phyloP scores from a whole-genome alignment of 2,888 invertebrate genomes.

The Leucophenga montana region DNA sequence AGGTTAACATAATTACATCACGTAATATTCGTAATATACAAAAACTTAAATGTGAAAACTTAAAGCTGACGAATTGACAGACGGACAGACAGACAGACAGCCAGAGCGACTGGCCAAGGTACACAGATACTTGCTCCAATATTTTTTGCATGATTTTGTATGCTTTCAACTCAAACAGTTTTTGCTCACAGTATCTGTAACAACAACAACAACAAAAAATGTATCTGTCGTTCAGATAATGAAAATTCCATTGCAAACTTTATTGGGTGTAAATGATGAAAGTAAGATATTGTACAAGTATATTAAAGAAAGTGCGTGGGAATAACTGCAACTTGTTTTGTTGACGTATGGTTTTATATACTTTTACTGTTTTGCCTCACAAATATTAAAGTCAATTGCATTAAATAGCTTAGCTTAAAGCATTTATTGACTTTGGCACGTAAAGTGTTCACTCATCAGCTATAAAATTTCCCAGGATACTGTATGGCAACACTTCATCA shows the following conservation, averaged over 20 bases:
- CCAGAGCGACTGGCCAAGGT: slow-evolving; percentile 16
- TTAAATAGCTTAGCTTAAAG: slow-evolving; percentile 5
- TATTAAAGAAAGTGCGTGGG: slow-evolving; percentile 50
- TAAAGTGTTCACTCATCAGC: slow-evolving; percentile 8
- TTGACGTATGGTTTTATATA: background rate
- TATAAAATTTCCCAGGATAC: slow-evolving; percentile 13
- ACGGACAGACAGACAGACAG: slow-evolving; percentile 36
- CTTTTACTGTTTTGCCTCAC: background rate
- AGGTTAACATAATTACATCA: slow-evolving; percentile 54
- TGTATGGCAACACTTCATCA: background rate
- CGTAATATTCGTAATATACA: slow-evolving; percentile 67
- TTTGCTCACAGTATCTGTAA: too few species aligned
- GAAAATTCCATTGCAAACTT: background rate
- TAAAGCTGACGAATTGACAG: slow-evolving; percentile 31
- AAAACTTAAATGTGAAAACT: slow-evolving; percentile 51
- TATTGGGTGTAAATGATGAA: background rate
- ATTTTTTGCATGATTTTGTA: slow-evolving; percentile 33
- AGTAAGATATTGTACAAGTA: background rate
- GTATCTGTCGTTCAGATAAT: slow-evolving; percentile 12
- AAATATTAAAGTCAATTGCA: background rate
- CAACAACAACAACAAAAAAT: too few species aligned
- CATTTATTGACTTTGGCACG: slow-evolving; percentile 12
- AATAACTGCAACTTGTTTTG: slow-evolving; percentile 39
- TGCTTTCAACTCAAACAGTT: background rate
- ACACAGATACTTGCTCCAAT: background rate